Evolutionary conservation across 2,888 invertebrate genomes (phyloP), one percentile per base, ranked within the genome.

Genomic region (Drosophila leonis): DNA sequence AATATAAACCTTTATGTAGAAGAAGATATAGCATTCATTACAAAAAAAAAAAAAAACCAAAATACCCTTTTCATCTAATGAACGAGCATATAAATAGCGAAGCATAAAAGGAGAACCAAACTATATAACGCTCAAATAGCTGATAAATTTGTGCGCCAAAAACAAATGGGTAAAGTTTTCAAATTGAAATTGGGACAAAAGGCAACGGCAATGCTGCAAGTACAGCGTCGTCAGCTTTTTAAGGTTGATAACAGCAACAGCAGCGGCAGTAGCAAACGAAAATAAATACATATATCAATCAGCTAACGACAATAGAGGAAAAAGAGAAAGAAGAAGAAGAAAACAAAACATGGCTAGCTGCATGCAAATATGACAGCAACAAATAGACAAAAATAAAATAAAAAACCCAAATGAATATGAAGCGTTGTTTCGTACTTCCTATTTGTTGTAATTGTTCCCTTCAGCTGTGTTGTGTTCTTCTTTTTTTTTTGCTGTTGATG

Each of bases 161-260:
- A 80, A 79, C 84, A 85, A 85, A 85, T 89, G 88, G 82, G 76
- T 81, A 89, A 85, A 85, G 88, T 85, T 85, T 89, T 84, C 66
- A 79, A 89, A 83, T 89, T 89, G 84, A 89, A 85, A 89, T 83
- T 75, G 85, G 79, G 62, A 72, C 84, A 89, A 87, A 89, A 88
- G 78, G 72, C 86, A 83, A 71, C 49, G 54, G 55, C 66, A 63
- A 46, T 31, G 42, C 48, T 54, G 31, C 71, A 65, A 63, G 65
- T 64, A 56, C 42, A 65, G 64, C 62, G 48, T 71, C 66, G 76
- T 79, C 72, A 66, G 60, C 59, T 57, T 65, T 72, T 41, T 29
- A 49, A 63, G 46, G 44, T 46, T 63, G 65, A 66, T 63, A 51
- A 42, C 46, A 52, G 52, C 57, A 68, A 12, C 27, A 55, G n/a